Evolutionary conservation across 1,140 invertebrate species (phyloP).

Genomic region (Eriosoma lanigerum): DNA sequence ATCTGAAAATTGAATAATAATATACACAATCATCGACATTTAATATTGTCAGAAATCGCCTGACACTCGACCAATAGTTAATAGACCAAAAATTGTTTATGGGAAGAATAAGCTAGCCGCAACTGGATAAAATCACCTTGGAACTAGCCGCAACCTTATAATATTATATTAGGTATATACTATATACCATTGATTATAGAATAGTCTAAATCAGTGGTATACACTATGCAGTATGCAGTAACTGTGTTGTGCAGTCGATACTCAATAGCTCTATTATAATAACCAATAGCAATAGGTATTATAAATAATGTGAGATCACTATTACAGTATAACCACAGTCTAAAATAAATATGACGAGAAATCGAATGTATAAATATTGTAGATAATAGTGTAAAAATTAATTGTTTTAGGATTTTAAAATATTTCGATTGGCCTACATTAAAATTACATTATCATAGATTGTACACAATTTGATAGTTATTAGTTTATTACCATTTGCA

Average conservation of each 20-base stretch:
- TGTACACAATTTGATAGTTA: too few species aligned
- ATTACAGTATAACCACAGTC: background rate
- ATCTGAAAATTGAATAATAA: conserved; percentile 16
- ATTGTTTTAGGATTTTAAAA: background rate
- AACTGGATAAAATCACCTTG: conserved; percentile 15
- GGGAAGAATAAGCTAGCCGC: conserved; percentile 26
- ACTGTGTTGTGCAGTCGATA: background rate
- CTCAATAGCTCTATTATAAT: too few species aligned
- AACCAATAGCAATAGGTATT: too few species aligned
- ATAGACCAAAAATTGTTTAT: background rate
- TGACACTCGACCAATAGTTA: background rate
- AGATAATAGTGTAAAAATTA: conserved; percentile 23
- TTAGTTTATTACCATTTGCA: background rate
- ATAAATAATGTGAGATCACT: too few species aligned
- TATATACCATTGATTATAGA: too few species aligned
- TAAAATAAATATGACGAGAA: background rate
- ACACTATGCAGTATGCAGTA: too few species aligned
- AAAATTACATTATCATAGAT: background rate
- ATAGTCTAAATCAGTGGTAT: too few species aligned
- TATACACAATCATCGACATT: background rate
- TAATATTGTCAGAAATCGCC: background rate
- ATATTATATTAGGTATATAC: too few species aligned
- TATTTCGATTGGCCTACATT: background rate
- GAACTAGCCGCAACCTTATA: background rate
- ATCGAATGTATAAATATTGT: background rate